Base-by-base conservation (phyloP, 2,113 vertebrate species). In the Perca schrenkii region DNA sequence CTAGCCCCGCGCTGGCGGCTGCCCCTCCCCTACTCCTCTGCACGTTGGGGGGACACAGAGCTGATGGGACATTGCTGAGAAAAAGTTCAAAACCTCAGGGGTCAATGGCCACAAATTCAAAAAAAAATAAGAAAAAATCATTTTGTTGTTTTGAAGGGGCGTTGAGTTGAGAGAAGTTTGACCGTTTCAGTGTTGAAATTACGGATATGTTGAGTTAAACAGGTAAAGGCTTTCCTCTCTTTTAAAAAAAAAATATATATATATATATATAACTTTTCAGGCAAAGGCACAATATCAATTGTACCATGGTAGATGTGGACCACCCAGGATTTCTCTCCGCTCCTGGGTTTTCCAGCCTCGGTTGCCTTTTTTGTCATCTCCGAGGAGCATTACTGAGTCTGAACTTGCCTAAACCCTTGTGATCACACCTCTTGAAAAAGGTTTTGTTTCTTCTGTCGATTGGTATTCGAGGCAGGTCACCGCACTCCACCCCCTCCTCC, bases 401-500 rank as follows among this genome's bases (percentile, higher is more conserved):
- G 98, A 98, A 99, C 98, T 99, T 99, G 98, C 97, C 97, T 99
- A 99, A 99, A 98, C 97, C 98, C 98, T 98, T 97, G 98, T 98
- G 98, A 97, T 99, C 98, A 99, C 98, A 99, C 98, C 98, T 99
- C 98, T 97, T 99, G 97, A 99, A 99, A 43, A 98, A 99, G 98
- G 98, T 99, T 99, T 99, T 99, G 97, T 99, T 99, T 99, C 97
- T 96, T 96, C 96, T 95, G 96, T 97, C 98, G 99, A 99, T 99
- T 99, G 97, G 98, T 99, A 99, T 99, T 99, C 98, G 98, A 97
- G 97, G 98, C 98, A 98, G 98, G 98, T 99, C 98, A 99, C 96
- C 96, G 74, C 86, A 74, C 89, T 86, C 86, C 85, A n/a, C 91
- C 76, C 84, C 88, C 89, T 76, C 76, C 80, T 52, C 34, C 72